Percentiles rank a stretch among this genome's conserved stretches.
phyloP scores from a whole-genome alignment of 2,888 invertebrate species.

The Cataglyphis cursor region DNA sequence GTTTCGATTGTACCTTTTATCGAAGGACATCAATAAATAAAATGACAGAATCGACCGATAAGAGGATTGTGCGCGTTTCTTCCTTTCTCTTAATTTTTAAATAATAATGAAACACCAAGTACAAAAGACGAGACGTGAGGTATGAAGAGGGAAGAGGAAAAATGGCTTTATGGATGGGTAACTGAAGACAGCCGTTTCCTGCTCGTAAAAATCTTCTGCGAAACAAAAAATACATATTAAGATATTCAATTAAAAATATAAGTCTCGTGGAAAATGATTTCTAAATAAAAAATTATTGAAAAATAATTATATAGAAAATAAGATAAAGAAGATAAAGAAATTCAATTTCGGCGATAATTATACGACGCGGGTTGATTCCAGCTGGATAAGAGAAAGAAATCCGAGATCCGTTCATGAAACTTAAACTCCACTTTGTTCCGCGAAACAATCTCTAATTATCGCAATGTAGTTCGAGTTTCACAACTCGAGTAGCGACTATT shows the following conservation, averaged over 20 bases:
- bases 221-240: constrained; percentile 58
- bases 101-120: constrained; percentile 63
- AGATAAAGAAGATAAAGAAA: constrained; percentile 49
- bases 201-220: constrained; percentile 65
- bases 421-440: constrained; percentile 65
- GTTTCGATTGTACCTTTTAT: constrained; percentile 22
- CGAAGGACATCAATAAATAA: not conserved
- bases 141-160: not conserved
- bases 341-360: not conserved
- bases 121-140: not conserved
- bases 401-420: constrained; percentile 63
- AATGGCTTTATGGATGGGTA: constrained; percentile 20
- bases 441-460: constrained; percentile 74
- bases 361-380: not conserved
- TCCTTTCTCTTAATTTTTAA: constrained; percentile 74
- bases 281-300: not conserved
- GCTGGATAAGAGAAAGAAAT: constrained; percentile 37
- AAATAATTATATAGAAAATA: constrained; percentile 7
- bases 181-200: constrained; percentile 21
- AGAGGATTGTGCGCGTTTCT: constrained; percentile 63
- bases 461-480: constrained; percentile 66
- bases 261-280: constrained; percentile 69
- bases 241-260: constrained; percentile 71
- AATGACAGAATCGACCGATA: constrained; percentile 60
- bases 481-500: constrained; percentile 59